A percentile compares a stretch with the other conserved stretches of the same genome.
Conservation (phyloP, 2,888 invertebrate genomes). For the Sesia apiformis region DNA sequence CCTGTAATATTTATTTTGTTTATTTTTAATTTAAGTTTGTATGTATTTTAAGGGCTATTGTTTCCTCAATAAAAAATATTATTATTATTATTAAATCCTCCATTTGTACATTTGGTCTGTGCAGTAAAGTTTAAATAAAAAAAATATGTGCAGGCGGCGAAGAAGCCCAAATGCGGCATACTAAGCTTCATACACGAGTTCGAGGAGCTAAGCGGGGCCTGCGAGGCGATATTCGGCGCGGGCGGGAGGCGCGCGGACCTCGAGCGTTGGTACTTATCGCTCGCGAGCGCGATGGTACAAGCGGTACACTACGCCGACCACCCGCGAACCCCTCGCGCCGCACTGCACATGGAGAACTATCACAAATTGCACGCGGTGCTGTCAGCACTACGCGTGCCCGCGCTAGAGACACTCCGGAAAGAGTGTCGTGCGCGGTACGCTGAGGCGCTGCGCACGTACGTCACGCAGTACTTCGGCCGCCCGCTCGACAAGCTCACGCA, state of each 20-base stretch:
- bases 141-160: conserved; percentile 43
- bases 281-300: conserved; percentile 85
- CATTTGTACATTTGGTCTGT: conserved; percentile 26
- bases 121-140: conserved; percentile 58
- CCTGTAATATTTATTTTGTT: no score
- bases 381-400: conserved; percentile 91
- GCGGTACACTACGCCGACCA: conserved; percentile 87
- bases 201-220: conserved; percentile 89
- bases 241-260: conserved; percentile 91
- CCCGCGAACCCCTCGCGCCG: conserved; percentile 90
- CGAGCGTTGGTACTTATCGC: conserved; percentile 90
- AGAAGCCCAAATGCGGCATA: conserved; percentile 87
- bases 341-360: conserved; percentile 96
- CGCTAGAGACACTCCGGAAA: conserved; percentile 89
- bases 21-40: no score
- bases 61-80: no score
- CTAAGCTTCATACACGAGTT: conserved; percentile 92
- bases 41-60: no score
- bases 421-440: conserved; percentile 93
- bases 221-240: conserved; percentile 90
- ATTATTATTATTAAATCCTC: background rate
- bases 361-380: conserved; percentile 92
- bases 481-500: conserved; percentile 76
- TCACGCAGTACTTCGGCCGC: conserved; percentile 94
- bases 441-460: conserved; percentile 93